These are phyloP conservation scores for Hepsetus odoe DNA, from an alignment of 2,113 vertebrate species.

Conservation along the genomic window DNA sequence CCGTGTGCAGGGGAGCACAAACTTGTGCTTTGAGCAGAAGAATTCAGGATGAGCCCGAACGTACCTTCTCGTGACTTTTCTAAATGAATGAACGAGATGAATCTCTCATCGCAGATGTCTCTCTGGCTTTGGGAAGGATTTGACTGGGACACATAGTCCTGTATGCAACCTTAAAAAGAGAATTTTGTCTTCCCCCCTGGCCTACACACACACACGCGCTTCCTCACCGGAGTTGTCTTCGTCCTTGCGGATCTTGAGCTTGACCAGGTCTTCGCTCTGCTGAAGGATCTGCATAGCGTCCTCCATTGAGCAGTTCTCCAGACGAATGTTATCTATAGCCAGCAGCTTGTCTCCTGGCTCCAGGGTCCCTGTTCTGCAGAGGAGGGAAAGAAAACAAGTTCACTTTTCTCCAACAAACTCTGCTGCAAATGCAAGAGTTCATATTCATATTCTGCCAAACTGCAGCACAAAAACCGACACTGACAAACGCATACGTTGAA, in stretches of 20 bases:
- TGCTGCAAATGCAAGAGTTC: background rate
- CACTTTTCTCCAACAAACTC: background rate
- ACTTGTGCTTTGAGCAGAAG: too few relatives aligned
- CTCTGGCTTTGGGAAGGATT: too few relatives aligned
- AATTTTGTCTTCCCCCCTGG: too few relatives aligned
- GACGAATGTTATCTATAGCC: constrained; percentile 92
- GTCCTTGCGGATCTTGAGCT: constrained; percentile 95
- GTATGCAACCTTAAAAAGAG: too few relatives aligned
- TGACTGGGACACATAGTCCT: too few relatives aligned
- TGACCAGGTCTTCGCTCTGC: constrained; percentile 94
- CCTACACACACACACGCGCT: constrained; percentile 25
- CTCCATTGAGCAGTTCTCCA: constrained; percentile 91
- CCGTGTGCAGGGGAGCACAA: too few relatives aligned
- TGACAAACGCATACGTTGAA: too few relatives aligned
- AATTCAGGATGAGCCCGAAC: too few relatives aligned
- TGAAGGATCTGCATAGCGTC: constrained; percentile 93
- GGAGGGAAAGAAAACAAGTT: background rate
- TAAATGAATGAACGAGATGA: too few relatives aligned
- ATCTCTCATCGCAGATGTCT: too few relatives aligned
- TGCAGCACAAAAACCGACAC: too few relatives aligned
- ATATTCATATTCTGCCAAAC: background rate
- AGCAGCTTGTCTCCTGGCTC: constrained; percentile 95
- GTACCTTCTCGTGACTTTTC: too few relatives aligned
- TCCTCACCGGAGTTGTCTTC: constrained; percentile 93
- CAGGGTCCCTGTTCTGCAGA: constrained; percentile 88